Conservation (phyloP, 2,888 invertebrate genomes). For the Cyaniris semiargus region DNA sequence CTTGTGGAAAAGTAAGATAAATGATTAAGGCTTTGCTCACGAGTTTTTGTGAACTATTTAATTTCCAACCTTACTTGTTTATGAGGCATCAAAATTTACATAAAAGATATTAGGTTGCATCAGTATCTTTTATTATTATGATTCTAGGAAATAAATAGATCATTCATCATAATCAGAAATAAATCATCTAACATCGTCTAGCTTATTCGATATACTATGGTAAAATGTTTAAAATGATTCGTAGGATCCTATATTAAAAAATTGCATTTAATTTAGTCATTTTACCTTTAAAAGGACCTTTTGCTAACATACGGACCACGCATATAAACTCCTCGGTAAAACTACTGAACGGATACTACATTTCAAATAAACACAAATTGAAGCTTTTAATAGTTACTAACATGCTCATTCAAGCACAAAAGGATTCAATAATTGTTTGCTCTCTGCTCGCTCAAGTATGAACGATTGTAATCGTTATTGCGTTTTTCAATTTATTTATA, state of each 20-base stretch:
- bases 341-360: neutral
- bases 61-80: neutral
- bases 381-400: constrained; percentile 10
- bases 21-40: neutral
- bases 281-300: too few relatives aligned
- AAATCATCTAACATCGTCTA: too few relatives aligned
- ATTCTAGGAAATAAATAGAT: too few relatives aligned
- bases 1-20: neutral
- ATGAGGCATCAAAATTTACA: too few relatives aligned
- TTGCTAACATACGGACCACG: too few relatives aligned
- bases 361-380: neutral
- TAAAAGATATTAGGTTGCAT: too few relatives aligned
- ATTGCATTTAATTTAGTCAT: too few relatives aligned
- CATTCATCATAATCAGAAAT: too few relatives aligned
- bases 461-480: neutral
- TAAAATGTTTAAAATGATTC: too few relatives aligned
- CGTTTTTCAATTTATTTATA: constrained; percentile 7
- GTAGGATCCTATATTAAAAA: too few relatives aligned
- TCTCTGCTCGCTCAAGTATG: neutral
- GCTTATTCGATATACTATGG: too few relatives aligned
- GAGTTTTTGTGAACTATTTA: neutral
- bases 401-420: constrained; percentile 26
- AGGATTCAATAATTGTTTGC: constrained; percentile 21
- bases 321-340: neutral
- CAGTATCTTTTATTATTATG: too few relatives aligned